These are phyloP conservation scores for Macrobrachium rosenbergii DNA, from an alignment of 1,140 invertebrate genomes.

Conservation along the genomic window DNA sequence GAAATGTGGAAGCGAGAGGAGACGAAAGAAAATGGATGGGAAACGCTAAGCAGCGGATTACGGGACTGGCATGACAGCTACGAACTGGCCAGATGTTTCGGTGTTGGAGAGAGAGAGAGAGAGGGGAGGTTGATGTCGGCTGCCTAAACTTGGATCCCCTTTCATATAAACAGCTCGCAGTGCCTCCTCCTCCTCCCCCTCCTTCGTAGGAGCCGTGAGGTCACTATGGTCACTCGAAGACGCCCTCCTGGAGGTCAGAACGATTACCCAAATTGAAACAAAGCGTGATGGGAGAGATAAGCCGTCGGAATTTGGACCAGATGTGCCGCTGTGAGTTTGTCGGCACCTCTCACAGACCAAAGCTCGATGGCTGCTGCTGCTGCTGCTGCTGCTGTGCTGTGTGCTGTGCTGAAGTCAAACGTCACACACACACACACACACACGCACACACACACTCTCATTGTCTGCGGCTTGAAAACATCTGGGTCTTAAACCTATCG, in stretches of 20 bases:
- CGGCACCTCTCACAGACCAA: too few relatives aligned
- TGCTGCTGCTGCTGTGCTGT: too few relatives aligned
- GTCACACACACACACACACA: too few relatives aligned
- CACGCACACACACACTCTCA: too few relatives aligned
- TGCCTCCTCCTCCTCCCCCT: neutral
- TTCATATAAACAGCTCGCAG: slow-evolving; percentile 5
- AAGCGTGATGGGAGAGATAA: too few relatives aligned
- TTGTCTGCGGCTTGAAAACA: too few relatives aligned
- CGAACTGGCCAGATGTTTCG: slow-evolving; percentile 54
- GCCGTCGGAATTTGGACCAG: too few relatives aligned
- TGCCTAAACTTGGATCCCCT: slow-evolving; percentile 18
- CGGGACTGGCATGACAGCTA: slow-evolving; percentile 46
- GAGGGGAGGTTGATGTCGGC: neutral
- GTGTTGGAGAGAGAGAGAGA: neutral
- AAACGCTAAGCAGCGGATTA: slow-evolving; percentile 18
- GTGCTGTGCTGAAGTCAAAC: too few relatives aligned
- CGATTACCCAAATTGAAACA: too few relatives aligned
- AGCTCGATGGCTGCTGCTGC: too few relatives aligned
- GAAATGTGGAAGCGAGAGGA: neutral
- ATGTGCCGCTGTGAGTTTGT: too few relatives aligned
- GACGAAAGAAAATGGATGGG: slow-evolving; percentile 42
- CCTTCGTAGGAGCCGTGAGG: neutral
- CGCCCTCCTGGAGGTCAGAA: neutral
- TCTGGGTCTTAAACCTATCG: too few relatives aligned
- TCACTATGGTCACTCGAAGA: slow-evolving; percentile 4